Evolutionary conservation across 1,140 invertebrate species (phyloP).

Genomic region (Drosophila takahashii): DNA sequence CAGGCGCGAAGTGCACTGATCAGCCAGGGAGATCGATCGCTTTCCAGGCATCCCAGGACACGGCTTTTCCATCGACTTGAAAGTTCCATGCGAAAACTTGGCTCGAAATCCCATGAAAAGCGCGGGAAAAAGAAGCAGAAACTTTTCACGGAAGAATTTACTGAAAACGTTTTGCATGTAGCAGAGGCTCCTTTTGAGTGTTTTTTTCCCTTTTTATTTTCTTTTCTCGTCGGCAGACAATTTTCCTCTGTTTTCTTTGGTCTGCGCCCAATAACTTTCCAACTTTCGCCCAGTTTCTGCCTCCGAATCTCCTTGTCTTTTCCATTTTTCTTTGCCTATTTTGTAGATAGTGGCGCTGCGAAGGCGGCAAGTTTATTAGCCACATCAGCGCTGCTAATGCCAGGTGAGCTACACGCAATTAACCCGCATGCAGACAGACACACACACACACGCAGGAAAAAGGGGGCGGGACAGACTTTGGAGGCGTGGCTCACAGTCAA

Average conservation of each 20-base stretch:
- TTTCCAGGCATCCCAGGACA: background rate
- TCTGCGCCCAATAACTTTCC: constrained; percentile 8
- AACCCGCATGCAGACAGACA: constrained; percentile 29
- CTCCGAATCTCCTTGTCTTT: background rate
- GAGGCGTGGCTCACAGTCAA: background rate
- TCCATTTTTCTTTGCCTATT: background rate
- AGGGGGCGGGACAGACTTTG: background rate
- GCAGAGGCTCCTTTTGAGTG: background rate
- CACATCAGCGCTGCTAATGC: constrained; percentile 54
- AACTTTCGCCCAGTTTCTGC: constrained; percentile 4
- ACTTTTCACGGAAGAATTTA: background rate
- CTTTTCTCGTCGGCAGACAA: background rate
- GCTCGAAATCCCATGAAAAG: background rate
- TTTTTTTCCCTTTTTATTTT: background rate
- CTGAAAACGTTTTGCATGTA: constrained; percentile 11
- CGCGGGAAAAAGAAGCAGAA: background rate
- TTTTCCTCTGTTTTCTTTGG: background rate
- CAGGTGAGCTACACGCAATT: constrained; percentile 58
- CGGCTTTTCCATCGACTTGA: background rate
- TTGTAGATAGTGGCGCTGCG: background rate
- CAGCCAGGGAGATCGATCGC: constrained; percentile 6
- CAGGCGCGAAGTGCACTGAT: constrained; percentile 7
- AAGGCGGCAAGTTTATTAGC: constrained; percentile 47
- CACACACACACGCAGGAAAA: constrained; percentile 2
- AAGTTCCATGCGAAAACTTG: constrained; percentile 3